Evolutionary conservation across 2,888 invertebrate genomes (phyloP).

Genomic region (Tyria jacobaeae): DNA sequence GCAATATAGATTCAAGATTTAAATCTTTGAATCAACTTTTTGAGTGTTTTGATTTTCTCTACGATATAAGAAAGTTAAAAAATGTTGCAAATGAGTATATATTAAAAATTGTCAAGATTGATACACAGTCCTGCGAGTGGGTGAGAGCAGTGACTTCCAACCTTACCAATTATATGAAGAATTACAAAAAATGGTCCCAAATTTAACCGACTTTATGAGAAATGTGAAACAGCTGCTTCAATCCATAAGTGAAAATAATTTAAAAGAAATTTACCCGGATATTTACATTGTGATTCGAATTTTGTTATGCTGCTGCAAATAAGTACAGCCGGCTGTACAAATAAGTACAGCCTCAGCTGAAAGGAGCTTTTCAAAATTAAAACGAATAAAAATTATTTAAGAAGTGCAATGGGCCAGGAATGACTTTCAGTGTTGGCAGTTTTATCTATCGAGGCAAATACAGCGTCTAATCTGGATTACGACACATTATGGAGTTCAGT

Average conservation of each 20-base stretch:
- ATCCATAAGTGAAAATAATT: slow-evolving; percentile 23
- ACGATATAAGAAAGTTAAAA: background rate
- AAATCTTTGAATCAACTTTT: no score
- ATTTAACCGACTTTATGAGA: slow-evolving; percentile 11
- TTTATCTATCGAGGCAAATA: no score
- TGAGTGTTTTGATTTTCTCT: no score
- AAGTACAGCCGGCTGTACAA: no score
- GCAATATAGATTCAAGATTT: background rate
- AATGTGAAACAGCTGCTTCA: slow-evolving; percentile 18
- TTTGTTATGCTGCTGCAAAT: no score
- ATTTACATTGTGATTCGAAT: no score
- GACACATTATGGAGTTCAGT: no score
- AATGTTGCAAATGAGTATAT: background rate
- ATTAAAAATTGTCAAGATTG: slow-evolving; percentile 6
- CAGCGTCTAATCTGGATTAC: no score
- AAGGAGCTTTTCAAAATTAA: slow-evolving; percentile 39
- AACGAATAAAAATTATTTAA: slow-evolving; percentile 35
- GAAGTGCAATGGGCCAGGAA: slow-evolving; percentile 30
- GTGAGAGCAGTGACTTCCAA: slow-evolving; percentile 18
- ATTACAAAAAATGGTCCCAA: slow-evolving; percentile 14
- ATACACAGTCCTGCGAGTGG: slow-evolving; percentile 7
- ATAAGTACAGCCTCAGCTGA: slow-evolving; percentile 29
- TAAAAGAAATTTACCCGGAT: slow-evolving; percentile 28
- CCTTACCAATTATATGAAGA: slow-evolving; percentile 15
- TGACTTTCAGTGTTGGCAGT: no score